Percentiles rank a stretch among this genome's conserved stretches.
Evolutionary conservation across 2,888 invertebrate genomes (phyloP).

Genomic region (Nudaria mundana): DNA sequence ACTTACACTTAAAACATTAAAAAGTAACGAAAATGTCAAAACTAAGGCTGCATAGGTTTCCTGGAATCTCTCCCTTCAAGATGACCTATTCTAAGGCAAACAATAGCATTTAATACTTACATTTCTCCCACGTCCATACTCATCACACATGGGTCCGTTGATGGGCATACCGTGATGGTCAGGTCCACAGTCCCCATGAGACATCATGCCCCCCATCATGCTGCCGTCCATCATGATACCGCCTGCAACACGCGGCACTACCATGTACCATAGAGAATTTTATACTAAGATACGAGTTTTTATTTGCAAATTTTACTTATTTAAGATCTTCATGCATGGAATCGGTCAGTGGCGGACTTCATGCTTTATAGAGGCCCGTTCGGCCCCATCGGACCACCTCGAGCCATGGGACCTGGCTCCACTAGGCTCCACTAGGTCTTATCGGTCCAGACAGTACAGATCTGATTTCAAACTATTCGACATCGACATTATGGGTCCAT

Average conservation of each 20-base stretch:
- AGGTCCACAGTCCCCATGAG: constrained; percentile 67
- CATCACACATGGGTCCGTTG: constrained; percentile 75
- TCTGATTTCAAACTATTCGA: constrained; percentile 69
- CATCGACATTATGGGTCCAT: constrained; percentile 74
- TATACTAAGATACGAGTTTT: too few relatives aligned
- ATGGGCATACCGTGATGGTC: constrained; percentile 69
- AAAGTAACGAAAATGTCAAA: too few relatives aligned
- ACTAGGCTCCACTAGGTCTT: constrained; percentile 58
- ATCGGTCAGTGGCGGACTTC: too few relatives aligned
- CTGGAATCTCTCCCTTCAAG: too few relatives aligned
- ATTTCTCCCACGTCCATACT: constrained; percentile 66
- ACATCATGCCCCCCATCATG: constrained; percentile 70
- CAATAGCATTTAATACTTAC: constrained; percentile 44
- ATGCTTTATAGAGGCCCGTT: too few relatives aligned
- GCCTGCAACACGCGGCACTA: constrained; percentile 48
- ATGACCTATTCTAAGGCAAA: too few relatives aligned
- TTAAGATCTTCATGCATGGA: too few relatives aligned
- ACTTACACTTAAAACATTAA: too few relatives aligned
- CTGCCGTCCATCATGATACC: constrained; percentile 78
- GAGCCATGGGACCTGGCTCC: constrained; percentile 53
- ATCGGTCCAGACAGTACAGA: constrained; percentile 74
- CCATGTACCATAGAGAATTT: constrained; percentile 35
- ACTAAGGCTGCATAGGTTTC: too few relatives aligned
- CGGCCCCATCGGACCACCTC: constrained; percentile 66
- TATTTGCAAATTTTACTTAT: too few relatives aligned